Conservation (phyloP, 2,888 invertebrate genomes). For the Tachystola acroxantha region DNA sequence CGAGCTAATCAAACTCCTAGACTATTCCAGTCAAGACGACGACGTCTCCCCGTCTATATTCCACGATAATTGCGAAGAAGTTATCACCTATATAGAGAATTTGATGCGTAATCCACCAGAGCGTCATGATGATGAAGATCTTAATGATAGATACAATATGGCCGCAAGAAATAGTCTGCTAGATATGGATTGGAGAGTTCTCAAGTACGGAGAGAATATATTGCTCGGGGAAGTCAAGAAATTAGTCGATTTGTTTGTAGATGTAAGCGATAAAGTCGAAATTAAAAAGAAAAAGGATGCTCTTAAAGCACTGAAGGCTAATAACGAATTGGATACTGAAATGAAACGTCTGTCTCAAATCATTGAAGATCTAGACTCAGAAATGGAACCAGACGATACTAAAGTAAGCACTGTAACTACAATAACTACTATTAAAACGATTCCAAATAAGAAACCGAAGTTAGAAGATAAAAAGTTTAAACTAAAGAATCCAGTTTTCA, state of each 20-base stretch:
- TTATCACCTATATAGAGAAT: slow-evolving; percentile 58
- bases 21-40: slow-evolving; percentile 82
- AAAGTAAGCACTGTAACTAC: slow-evolving; percentile 19
- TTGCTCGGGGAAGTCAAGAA: slow-evolving; percentile 65
- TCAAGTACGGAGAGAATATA: slow-evolving; percentile 71
- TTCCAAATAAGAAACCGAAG: slow-evolving; percentile 23
- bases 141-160: slow-evolving; percentile 57
- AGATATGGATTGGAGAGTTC: slow-evolving; percentile 70
- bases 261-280: slow-evolving; percentile 41
- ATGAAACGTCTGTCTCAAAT: slow-evolving; percentile 67
- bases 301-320: slow-evolving; percentile 41
- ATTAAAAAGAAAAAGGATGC: slow-evolving; percentile 44
- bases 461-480: slow-evolving; percentile 29
- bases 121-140: slow-evolving; percentile 41
- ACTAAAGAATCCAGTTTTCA: slow-evolving; percentile 57
- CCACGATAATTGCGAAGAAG: slow-evolving; percentile 65
- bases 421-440: slow-evolving; percentile 27
- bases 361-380: slow-evolving; percentile 58
- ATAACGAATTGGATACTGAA: slow-evolving; percentile 59
- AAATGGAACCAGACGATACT: slow-evolving; percentile 30
- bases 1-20: slow-evolving; percentile 84
- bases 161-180: slow-evolving; percentile 59
- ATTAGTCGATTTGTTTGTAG: slow-evolving; percentile 51
- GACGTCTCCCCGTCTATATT: slow-evolving; percentile 70
- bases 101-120: slow-evolving; percentile 38